Conservation (phyloP, 2,888 invertebrate species). For the Acleris emargana region DNA sequence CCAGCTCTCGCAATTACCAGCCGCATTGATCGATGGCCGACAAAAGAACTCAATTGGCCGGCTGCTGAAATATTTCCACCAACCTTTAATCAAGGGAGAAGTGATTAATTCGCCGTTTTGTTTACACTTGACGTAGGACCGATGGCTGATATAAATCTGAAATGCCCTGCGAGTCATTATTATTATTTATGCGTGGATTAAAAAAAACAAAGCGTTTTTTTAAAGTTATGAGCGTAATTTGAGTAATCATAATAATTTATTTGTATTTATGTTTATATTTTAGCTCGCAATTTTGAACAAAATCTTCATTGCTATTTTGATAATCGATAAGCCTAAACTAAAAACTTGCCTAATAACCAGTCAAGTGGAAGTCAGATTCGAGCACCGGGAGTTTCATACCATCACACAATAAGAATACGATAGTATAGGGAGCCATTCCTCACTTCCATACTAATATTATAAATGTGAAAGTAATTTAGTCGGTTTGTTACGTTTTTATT, state of each 20-base stretch:
- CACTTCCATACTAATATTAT: too few species aligned
- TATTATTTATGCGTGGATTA: slow-evolving; percentile 11
- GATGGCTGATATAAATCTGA: slow-evolving; percentile 14
- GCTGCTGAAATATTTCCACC: slow-evolving; percentile 39
- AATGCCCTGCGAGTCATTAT: slow-evolving; percentile 13
- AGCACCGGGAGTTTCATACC: too few species aligned
- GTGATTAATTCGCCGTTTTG: slow-evolving; percentile 28
- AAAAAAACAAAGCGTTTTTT: background rate
- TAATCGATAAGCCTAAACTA: too few species aligned
- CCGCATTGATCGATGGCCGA: slow-evolving; percentile 46
- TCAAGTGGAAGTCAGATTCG: too few species aligned
- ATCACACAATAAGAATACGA: too few species aligned
- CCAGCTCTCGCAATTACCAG: slow-evolving; percentile 38
- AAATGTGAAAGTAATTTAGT: too few species aligned
- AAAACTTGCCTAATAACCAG: too few species aligned
- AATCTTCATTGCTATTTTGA: too few species aligned
- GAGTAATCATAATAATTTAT: background rate
- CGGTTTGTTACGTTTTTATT: too few species aligned
- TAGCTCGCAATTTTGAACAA: too few species aligned
- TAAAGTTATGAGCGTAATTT: slow-evolving; percentile 13
- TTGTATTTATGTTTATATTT: too few species aligned
- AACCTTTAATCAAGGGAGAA: slow-evolving; percentile 29
- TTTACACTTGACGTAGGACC: slow-evolving; percentile 17
- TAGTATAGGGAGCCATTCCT: too few species aligned
- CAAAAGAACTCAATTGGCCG: slow-evolving; percentile 47